Evolutionary conservation across 2,888 invertebrate genomes (phyloP).

Genomic region (Hymenopus coronatus): DNA sequence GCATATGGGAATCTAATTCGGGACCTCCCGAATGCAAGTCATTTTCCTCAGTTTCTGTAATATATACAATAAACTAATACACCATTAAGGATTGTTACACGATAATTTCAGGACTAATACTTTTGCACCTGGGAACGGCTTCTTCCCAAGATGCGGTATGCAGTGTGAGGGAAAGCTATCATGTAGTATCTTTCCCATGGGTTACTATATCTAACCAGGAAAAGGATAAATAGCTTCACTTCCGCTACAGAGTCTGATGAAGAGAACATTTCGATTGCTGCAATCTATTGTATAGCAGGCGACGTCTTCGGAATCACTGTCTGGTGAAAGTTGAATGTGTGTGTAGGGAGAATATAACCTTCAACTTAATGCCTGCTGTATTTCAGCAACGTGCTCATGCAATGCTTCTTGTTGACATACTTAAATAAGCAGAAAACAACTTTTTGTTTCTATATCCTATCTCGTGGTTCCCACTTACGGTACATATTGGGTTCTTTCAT

Average conservation of each 20-base stretch:
- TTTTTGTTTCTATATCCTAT: too few species aligned
- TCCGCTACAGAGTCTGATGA: neutral
- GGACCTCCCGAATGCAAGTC: too few species aligned
- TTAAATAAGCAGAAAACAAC: neutral
- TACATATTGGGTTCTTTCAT: too few species aligned
- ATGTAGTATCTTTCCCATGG: neutral
- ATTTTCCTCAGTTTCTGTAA: too few species aligned
- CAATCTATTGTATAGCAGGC: neutral
- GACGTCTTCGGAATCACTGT: neutral
- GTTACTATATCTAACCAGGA: neutral
- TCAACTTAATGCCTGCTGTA: neutral
- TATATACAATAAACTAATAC: too few species aligned
- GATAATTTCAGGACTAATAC: too few species aligned
- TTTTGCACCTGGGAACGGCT: too few species aligned
- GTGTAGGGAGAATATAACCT: neutral
- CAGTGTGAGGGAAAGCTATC: neutral
- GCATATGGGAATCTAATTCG: too few species aligned
- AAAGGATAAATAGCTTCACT: neutral
- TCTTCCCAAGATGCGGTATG: too few species aligned
- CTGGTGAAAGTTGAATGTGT: neutral
- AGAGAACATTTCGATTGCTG: neutral
- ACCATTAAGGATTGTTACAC: too few species aligned
- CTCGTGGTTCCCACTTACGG: too few species aligned
- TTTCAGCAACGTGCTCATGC: neutral
- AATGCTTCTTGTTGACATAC: neutral